These are phyloP conservation scores for Cheumatopsyche charites DNA, from an alignment of 1,140 invertebrate genomes.

Conservation along the genomic window DNA sequence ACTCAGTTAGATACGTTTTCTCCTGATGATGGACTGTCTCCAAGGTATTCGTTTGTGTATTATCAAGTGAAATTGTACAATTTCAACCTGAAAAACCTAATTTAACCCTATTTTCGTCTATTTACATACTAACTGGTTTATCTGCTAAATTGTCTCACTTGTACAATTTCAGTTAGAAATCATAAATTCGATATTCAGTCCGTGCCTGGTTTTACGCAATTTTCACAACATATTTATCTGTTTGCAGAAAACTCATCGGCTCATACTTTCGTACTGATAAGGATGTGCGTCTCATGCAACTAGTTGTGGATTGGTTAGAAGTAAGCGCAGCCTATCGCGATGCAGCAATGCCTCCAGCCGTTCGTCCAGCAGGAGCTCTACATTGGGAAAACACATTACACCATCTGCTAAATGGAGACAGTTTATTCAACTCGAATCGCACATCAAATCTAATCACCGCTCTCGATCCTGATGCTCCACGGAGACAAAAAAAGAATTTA, in stretches of 20 bases:
- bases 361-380: conserved; percentile 72
- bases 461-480: conserved; percentile 93
- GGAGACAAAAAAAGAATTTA: conserved; percentile 77
- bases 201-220: too few relatives aligned
- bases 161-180: too few relatives aligned
- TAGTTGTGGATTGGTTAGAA: conserved; percentile 94
- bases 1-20: conserved; percentile 56
- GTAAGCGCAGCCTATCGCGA: conserved; percentile 76
- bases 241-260: conserved; percentile 51
- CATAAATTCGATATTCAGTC: too few relatives aligned
- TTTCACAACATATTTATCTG: too few relatives aligned
- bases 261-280: conserved; percentile 63
- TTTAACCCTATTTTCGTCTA: too few relatives aligned
- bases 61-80: too few relatives aligned
- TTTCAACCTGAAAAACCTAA: too few relatives aligned
- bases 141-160: too few relatives aligned
- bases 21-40: conserved; percentile 57
- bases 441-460: conserved; percentile 65
- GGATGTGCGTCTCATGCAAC: conserved; percentile 76
- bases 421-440: conserved; percentile 59
- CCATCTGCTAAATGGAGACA: conserved; percentile 69
- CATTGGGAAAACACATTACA: conserved; percentile 93
- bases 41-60: conserved; percentile 46
- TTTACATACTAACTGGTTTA: too few relatives aligned
- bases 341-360: conserved; percentile 69